A percentile compares a stretch with the other conserved stretches of the same genome.
These are phyloP conservation scores for Lithobates sylvaticus DNA, from an alignment of 2,797 vertebrate genomes.

Conservation along the genomic window DNA sequence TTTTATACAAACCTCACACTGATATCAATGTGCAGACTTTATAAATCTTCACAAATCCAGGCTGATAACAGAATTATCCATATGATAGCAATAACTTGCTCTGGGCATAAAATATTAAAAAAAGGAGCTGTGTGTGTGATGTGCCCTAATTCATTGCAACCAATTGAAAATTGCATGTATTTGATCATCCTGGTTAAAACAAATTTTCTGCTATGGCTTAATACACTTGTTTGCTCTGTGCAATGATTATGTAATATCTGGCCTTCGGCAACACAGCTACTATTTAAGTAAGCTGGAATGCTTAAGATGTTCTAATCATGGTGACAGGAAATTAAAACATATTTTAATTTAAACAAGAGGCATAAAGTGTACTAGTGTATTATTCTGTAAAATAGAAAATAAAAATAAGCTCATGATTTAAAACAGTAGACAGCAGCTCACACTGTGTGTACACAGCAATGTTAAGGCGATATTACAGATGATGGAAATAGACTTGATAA, in stretches of 20 bases:
- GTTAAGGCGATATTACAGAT: conserved; percentile 53
- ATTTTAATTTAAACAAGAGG: not conserved
- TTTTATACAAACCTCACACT: not conserved
- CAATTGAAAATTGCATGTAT: not conserved
- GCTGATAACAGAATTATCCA: not conserved
- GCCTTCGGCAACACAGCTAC: not conserved
- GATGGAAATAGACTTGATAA: not conserved
- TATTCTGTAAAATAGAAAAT: not conserved
- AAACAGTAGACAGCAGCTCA: conserved; percentile 44
- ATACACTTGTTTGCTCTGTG: not conserved
- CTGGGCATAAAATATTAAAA: not conserved
- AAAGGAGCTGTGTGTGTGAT: not conserved
- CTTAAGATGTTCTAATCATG: not conserved
- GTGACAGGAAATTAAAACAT: not conserved
- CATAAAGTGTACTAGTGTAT: not conserved
- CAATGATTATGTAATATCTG: not conserved
- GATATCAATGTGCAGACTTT: not conserved
- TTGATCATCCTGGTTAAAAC: not conserved
- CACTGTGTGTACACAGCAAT: conserved; percentile 50
- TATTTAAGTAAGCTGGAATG: not conserved
- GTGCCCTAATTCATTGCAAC: not conserved
- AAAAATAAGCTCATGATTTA: conserved; percentile 23
- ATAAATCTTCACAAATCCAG: not conserved
- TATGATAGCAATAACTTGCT: too few relatives aligned
- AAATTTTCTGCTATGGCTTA: not conserved